These are phyloP conservation scores for Drosophila nebulosa DNA, from an alignment of 1,140 invertebrate genomes.

Conservation along the genomic window DNA sequence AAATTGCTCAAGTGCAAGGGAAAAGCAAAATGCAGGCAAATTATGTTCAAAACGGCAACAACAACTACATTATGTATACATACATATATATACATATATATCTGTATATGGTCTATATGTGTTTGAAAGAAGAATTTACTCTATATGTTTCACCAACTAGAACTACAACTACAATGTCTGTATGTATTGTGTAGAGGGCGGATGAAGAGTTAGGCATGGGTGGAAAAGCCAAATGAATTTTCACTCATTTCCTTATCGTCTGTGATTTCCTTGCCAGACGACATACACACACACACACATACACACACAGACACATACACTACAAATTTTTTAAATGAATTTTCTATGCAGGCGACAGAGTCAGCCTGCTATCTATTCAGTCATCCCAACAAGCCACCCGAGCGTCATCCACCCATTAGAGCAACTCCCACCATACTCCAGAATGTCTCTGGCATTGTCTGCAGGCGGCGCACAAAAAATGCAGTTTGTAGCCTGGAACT, in stretches of 20 bases:
- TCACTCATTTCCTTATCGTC: slow-evolving; percentile 79
- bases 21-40: slow-evolving; percentile 62
- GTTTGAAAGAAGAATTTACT: neutral
- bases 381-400: neutral
- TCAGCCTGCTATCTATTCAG: slow-evolving; percentile 2
- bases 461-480: slow-evolving; percentile 70
- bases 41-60: slow-evolving; percentile 41
- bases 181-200: neutral
- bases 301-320: slow-evolving; percentile 22
- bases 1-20: slow-evolving; percentile 67
- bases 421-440: neutral
- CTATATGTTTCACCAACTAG: neutral
- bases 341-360: slow-evolving; percentile 65
- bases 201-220: neutral
- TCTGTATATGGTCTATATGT: too few relatives aligned
- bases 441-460: slow-evolving; percentile 51
- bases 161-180: neutral
- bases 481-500: slow-evolving; percentile 67
- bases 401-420: neutral
- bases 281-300: slow-evolving; percentile 31
- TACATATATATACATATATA: too few relatives aligned
- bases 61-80: neutral
- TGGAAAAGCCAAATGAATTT: slow-evolving; percentile 67
- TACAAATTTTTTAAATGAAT: slow-evolving; percentile 63
- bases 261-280: slow-evolving; percentile 77